Base-by-base conservation (phyloP, 2,113 vertebrate genomes). In the Columba janthina region DNA sequence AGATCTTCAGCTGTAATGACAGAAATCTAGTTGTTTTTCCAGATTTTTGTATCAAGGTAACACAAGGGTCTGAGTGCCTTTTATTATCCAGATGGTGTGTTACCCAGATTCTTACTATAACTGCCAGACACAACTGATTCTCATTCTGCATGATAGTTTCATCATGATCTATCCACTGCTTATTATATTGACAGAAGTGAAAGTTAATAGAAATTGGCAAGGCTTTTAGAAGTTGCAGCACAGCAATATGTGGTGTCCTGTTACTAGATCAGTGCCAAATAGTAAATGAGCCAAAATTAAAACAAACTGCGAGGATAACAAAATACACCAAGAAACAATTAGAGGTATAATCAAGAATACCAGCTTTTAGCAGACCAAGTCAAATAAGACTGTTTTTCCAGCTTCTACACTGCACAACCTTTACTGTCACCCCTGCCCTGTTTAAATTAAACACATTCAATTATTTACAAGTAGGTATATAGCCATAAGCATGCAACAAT, bases 281-380 rank as follows among this genome's bases (percentile, higher is more conserved):
- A 60, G n/a, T 69, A 71, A 83, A 24, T 0, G 2, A 94, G 76
- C 20, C 77, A 85, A 93, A 90, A 77, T 60, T 31, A 76, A 88
- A 93, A 78, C 54, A 93, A 95, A 89, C 48, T 40, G n/a, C 48
- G 46, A 94, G 53, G 67, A 79, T 56, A 78, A 70, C 70, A 88
- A 84, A 91, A 70, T 50, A 86, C n/a, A 44, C 22, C 20, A 69
- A 71, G 64, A 69, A 62, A 75, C 32, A 91, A 72, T 44, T 40
- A 62, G 62, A 67, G 36, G n/a, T 84, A 28, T 24, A 89, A 92
- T 73, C 11, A 91, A 71, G n/a, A 34, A 53, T 65, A 78, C 21
- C 58, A 66, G 18, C 40, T 72, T 81, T 40, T 29, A 83, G 12
- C n/a, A 91, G 72, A 84, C 9, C 44, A 88, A 60, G 22, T 48